Conservation (phyloP, 2,888 invertebrate species). For the Branchipolynoe longqiensis region DNA sequence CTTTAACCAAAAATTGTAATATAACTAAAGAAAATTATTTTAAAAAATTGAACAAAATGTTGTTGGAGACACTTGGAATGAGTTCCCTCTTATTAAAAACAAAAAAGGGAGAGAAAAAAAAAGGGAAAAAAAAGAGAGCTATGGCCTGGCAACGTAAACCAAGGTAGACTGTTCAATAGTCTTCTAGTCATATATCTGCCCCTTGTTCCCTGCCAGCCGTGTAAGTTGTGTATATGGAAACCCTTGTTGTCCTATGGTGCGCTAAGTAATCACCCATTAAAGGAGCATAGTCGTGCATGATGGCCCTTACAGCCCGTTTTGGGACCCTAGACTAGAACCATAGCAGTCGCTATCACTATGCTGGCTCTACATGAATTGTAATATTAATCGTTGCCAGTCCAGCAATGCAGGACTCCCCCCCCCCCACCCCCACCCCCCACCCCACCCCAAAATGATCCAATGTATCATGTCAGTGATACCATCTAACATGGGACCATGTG, state of each 20-base stretch:
- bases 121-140: too few relatives aligned
- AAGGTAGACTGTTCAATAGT: constrained; percentile 24
- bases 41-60: constrained; percentile 5
- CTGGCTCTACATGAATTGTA: background rate
- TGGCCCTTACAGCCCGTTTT: constrained; percentile 8
- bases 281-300: background rate
- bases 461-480: constrained; percentile 14
- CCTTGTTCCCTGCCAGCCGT: background rate
- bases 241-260: constrained; percentile 6
- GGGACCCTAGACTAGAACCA: constrained; percentile 16
- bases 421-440: too few relatives aligned
- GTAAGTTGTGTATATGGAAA: constrained; percentile 7
- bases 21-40: background rate
- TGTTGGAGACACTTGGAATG: constrained; percentile 52
- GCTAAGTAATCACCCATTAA: background rate
- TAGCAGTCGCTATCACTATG: constrained; percentile 20
- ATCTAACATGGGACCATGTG: constrained; percentile 22
- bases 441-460: background rate
- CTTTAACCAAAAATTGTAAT: background rate
- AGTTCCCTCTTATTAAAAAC: background rate
- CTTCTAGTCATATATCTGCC: constrained; percentile 32
- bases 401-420: background rate
- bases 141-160: background rate
- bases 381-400: constrained; percentile 16
- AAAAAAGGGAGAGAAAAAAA: too few relatives aligned